Conservation (phyloP, 2,797 vertebrate species). For the Morus bassanus region DNA sequence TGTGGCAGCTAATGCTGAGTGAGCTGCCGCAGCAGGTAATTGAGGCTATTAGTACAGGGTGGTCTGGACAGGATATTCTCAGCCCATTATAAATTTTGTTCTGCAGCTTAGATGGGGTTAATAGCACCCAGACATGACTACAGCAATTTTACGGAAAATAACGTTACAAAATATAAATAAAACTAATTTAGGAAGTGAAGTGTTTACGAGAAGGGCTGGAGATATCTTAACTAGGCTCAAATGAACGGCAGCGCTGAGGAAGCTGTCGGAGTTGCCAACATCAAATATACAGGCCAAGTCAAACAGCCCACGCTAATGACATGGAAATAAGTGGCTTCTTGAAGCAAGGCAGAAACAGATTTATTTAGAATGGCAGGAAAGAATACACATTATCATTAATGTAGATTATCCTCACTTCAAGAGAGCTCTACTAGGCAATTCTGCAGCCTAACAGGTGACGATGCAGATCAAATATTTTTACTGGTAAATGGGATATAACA, state of each 20-base stretch:
- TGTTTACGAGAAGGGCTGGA: slow-evolving; percentile 23
- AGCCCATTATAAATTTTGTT: neutral
- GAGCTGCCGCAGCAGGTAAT: neutral
- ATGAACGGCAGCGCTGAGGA: neutral
- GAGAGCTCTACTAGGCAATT: neutral
- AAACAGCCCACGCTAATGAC: neutral
- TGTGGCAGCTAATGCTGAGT: neutral
- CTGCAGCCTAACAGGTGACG: neutral
- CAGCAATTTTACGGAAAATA: slow-evolving; percentile 5
- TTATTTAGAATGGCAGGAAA: neutral
- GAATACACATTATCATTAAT: neutral
- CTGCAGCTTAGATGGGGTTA: neutral
- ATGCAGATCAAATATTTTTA: neutral
- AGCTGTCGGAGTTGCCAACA: neutral
- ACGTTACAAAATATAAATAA: slow-evolving; percentile 14
- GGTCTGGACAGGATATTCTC: slow-evolving; percentile 1
- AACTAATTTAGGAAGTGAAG: slow-evolving; percentile 37
- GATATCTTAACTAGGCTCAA: neutral
- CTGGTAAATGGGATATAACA: neutral
- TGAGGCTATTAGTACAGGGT: neutral
- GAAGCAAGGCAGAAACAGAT: neutral
- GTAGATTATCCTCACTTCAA: neutral
- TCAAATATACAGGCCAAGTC: neutral
- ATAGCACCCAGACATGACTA: slow-evolving; percentile 8
- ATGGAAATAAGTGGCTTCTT: slow-evolving; percentile 14